Percentiles rank a stretch among this genome's conserved stretches.
phyloP scores from a whole-genome alignment of 2,888 invertebrate genomes.

The Chloroclystis v-ata region DNA sequence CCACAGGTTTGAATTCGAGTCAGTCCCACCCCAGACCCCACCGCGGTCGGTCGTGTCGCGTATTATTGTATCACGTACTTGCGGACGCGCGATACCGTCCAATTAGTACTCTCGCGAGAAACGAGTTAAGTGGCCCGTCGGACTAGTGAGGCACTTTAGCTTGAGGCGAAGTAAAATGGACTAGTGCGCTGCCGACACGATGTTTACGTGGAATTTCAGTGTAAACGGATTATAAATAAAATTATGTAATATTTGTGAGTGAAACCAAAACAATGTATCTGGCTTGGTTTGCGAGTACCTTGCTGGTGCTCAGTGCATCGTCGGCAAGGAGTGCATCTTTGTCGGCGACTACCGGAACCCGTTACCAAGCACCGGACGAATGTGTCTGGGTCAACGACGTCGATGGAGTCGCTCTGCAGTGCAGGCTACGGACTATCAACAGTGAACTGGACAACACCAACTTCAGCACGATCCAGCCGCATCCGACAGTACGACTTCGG shows the following conservation, averaged over 20 bases:
- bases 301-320: slow-evolving; percentile 62
- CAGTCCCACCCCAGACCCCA: slow-evolving; percentile 76
- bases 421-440: slow-evolving; percentile 86
- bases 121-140: slow-evolving; percentile 75
- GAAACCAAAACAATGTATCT: slow-evolving; percentile 66
- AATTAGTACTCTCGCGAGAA: slow-evolving; percentile 75
- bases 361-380: slow-evolving; percentile 89
- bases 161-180: slow-evolving; percentile 55
- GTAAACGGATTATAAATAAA: slow-evolving; percentile 57
- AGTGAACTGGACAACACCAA: slow-evolving; percentile 89
- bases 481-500: slow-evolving; percentile 85
- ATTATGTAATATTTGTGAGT: slow-evolving; percentile 68
- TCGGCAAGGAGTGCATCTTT: slow-evolving; percentile 67
- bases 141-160: slow-evolving; percentile 60
- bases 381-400: slow-evolving; percentile 87
- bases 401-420: slow-evolving; percentile 84
- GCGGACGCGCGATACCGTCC: slow-evolving; percentile 67
- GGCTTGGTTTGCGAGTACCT: slow-evolving; percentile 59
- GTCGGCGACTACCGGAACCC: slow-evolving; percentile 74
- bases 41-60: slow-evolving; percentile 65
- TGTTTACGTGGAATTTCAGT: slow-evolving; percentile 61
- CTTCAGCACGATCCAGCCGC: slow-evolving; percentile 89
- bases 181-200: slow-evolving; percentile 53
- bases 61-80: slow-evolving; percentile 45
- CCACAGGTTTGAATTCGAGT: slow-evolving; percentile 67